Evolutionary conservation across 2,113 vertebrate genomes (phyloP).

Genomic region (Toxostoma redivivum): DNA sequence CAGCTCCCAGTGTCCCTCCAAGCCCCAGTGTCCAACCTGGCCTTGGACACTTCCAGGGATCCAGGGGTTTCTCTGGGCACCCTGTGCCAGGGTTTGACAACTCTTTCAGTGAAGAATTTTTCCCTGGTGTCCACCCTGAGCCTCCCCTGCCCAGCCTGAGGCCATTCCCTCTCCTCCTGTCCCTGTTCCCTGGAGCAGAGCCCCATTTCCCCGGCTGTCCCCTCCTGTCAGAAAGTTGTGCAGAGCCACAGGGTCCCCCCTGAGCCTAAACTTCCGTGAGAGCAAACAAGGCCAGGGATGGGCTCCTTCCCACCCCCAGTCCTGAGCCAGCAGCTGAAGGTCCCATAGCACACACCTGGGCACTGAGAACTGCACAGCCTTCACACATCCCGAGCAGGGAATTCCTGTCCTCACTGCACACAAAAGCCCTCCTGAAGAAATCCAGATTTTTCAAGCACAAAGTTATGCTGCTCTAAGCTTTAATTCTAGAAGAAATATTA

Average conservation of each 20-base stretch:
- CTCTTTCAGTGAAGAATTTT: not conserved
- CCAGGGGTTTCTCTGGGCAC: not conserved
- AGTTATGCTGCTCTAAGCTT: not conserved
- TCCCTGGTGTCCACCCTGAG: not conserved
- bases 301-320: not conserved
- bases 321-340: not conserved
- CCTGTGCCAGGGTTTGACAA: not conserved
- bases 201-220: not conserved
- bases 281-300: not conserved
- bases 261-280: not conserved
- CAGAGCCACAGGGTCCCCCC: not conserved
- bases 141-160: not conserved
- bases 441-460: not conserved
- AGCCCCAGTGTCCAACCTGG: not conserved
- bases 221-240: not conserved
- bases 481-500: not conserved
- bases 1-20: not conserved
- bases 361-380: not conserved
- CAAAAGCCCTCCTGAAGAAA: not conserved
- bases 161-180: not conserved
- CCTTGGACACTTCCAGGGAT: not conserved
- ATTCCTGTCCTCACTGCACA: not conserved
- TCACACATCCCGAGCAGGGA: not conserved
- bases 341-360: fast-evolving
- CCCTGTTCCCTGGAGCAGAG: not conserved